A percentile compares a stretch with the other conserved stretches of the same genome.
Evolutionary conservation across 2,888 invertebrate species (phyloP).

Genomic region (Macrosiphum euphorbiae): DNA sequence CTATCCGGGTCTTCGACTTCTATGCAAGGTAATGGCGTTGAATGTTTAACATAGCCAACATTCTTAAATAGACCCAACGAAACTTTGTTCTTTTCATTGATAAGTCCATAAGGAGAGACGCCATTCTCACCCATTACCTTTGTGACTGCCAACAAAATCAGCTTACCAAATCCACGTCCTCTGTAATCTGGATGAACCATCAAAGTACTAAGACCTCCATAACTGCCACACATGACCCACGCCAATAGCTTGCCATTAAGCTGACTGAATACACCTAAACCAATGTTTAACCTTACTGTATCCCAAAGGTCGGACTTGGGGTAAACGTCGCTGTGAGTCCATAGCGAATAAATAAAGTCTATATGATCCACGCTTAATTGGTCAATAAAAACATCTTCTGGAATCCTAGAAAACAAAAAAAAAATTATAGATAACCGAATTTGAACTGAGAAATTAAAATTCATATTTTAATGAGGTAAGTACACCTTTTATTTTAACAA

Average conservation of each 20-base stretch:
- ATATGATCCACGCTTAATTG: slow-evolving; percentile 31
- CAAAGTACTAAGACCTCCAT: slow-evolving; percentile 44
- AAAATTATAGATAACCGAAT: neutral
- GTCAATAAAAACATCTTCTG: slow-evolving; percentile 40
- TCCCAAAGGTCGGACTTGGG: slow-evolving; percentile 50
- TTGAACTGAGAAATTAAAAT: neutral
- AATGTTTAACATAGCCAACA: neutral
- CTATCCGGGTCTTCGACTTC: slow-evolving; percentile 29
- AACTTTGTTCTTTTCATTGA: slow-evolving; percentile 20
- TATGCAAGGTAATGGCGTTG: slow-evolving; percentile 10
- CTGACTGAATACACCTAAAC: slow-evolving; percentile 33
- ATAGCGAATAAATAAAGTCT: slow-evolving; percentile 44
- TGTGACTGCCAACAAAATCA: slow-evolving; percentile 35
- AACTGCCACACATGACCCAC: slow-evolving; percentile 59
- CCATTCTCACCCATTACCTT: slow-evolving; percentile 44
- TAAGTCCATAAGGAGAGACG: slow-evolving; percentile 43
- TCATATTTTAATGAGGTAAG: neutral
- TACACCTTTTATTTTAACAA: neutral
- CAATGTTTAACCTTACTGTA: slow-evolving; percentile 20
- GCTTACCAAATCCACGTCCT: slow-evolving; percentile 41
- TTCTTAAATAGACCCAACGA: slow-evolving; percentile 34
- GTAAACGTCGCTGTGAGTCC: slow-evolving; percentile 44
- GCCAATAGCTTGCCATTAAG: slow-evolving; percentile 19
- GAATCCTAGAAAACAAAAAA: slow-evolving; percentile 31
- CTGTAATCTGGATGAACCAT: slow-evolving; percentile 47